Percentiles rank a stretch among this genome's conserved stretches.
These are phyloP conservation scores for Andrena minutula DNA, from an alignment of 2,888 invertebrate genomes.

Conservation along the genomic window DNA sequence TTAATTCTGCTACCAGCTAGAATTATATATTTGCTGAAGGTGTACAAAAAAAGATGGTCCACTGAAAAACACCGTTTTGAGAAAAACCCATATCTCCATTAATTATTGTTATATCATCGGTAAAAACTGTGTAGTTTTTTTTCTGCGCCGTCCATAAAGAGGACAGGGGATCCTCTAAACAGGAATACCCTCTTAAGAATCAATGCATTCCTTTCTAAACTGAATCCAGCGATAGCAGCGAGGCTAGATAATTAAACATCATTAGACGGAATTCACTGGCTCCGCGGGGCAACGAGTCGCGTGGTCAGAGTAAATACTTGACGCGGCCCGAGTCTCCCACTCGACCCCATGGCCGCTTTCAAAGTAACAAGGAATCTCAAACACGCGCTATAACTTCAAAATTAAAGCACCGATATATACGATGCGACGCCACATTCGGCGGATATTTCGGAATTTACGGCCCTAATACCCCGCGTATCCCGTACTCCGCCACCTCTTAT, in stretches of 20 bases:
- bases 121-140: too few relatives aligned
- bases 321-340: conserved; percentile 10
- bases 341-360: conserved; percentile 9
- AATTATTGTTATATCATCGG: too few relatives aligned
- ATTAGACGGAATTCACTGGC: neutral
- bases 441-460: conserved; percentile 37
- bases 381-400: conserved; percentile 6
- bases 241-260: conserved; percentile 30
- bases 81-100: too few relatives aligned
- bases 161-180: too few relatives aligned
- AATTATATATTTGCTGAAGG: too few relatives aligned
- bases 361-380: conserved; percentile 24
- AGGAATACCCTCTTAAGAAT: neutral
- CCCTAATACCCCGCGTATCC: conserved; percentile 8
- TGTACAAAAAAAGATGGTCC: too few relatives aligned
- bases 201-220: neutral
- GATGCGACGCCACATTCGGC: neutral
- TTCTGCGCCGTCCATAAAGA: too few relatives aligned
- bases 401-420: conserved; percentile 28
- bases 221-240: neutral
- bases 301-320: neutral
- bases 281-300: neutral
- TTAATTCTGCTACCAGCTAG: too few relatives aligned
- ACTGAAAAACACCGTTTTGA: too few relatives aligned
- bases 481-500: conserved; percentile 14